Evolutionary conservation across 2,797 vertebrate species (phyloP).

Genomic region (Sparus aurata): DNA sequence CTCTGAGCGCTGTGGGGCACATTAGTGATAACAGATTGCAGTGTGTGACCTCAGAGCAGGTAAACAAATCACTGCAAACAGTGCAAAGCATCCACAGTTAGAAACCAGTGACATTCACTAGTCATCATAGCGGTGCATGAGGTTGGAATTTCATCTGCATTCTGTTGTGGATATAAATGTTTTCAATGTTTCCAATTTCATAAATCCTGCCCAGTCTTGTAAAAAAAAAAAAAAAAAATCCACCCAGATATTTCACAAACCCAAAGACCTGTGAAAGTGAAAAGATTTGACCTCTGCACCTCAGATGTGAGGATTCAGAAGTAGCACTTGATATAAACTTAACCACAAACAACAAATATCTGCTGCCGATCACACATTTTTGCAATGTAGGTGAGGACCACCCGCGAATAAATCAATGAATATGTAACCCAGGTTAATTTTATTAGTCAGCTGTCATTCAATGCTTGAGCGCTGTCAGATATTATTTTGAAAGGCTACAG

Average conservation of each 20-base stretch:
- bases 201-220: not conserved
- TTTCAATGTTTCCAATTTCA: constrained; percentile 2
- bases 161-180: not conserved
- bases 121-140: not conserved
- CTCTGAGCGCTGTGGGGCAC: constrained; percentile 35
- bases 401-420: too few relatives aligned
- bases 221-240: constrained; percentile 19
- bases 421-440: too few relatives aligned
- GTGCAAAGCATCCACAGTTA: not conserved
- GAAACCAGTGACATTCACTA: not conserved
- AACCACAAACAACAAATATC: not conserved
- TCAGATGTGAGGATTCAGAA: not conserved
- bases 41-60: not conserved
- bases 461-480: not conserved
- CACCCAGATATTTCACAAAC: not conserved
- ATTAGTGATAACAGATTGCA: constrained; percentile 53
- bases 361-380: not conserved
- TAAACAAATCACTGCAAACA: not conserved
- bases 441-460: not conserved
- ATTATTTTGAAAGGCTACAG: not conserved
- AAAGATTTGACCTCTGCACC: not conserved
- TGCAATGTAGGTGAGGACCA: too few relatives aligned
- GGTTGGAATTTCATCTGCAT: not conserved
- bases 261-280: not conserved
- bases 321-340: not conserved